Evolutionary conservation across 2,888 invertebrate species (phyloP), one percentile per base, ranked within the genome.

Genomic region (Drosophila antonietae): DNA sequence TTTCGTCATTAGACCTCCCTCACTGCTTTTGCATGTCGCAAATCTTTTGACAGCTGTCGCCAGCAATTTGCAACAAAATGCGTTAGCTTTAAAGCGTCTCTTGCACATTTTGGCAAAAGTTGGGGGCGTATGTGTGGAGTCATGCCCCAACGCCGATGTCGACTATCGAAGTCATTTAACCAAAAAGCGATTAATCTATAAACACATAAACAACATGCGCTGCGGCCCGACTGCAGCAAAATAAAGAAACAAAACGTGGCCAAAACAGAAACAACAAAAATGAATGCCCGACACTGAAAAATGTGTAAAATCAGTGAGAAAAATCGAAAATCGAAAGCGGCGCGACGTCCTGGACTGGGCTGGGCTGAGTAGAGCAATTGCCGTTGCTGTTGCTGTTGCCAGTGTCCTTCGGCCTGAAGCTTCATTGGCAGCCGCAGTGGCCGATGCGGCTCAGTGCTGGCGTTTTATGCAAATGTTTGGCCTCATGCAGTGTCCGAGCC

Each of bases 101-200:
- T 58, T 49, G 20, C 53, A 60, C 28, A 60, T n/a, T 63, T 18
- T 7, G 44, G 28, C 73, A 23, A 35, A 15, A 6, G 10, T 15
- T 18, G 8, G 28, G 28, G 28, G 18, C 31, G 41, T 18, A 1
- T 9, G 23, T 2, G 57, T 12, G 35, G 44, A 28, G 35, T 43
- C 60, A 47, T 57, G 57, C 20, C 52, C 47, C 60, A 58, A 47
- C 61, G 66, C 57, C 74, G 62, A 70, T 43, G 52, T 64, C 81
- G 89, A 84, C 88, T 81, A 88, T 89, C 82, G 90, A 89, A 91
- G 88, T 90, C 91, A 90, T 91, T 91, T 91, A 91, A 89, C 88
- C 88, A 90, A 91, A 89, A 90, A 89, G 80, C 91, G 91, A 91
- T 91, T 91, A 90, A 91, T 90, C 91, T 90, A 91, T 90, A 89